These are phyloP conservation scores for Lophotriccus pileatus DNA, from an alignment of 2,797 vertebrate genomes.

Conservation along the genomic window DNA sequence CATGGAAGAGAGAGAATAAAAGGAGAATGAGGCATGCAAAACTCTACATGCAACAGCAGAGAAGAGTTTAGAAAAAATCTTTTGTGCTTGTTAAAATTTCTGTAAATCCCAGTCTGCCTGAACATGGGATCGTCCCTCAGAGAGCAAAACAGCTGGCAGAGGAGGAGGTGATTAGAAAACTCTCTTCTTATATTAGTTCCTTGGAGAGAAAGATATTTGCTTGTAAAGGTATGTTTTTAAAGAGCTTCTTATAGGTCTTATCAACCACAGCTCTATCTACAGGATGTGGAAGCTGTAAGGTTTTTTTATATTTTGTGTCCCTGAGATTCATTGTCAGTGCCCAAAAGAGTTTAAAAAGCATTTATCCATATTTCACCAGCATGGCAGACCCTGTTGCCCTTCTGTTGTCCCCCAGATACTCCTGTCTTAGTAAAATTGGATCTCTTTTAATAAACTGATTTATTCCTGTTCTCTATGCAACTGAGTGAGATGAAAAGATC, in stretches of 20 bases:
- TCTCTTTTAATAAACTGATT: neutral
- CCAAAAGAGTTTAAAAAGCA: neutral
- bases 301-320: neutral
- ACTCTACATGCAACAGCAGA: neutral
- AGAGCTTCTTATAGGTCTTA: constrained; percentile 42
- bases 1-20: neutral
- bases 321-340: neutral
- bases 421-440: neutral
- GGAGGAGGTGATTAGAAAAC: neutral
- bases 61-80: constrained; percentile 13
- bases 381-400: neutral
- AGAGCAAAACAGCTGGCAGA: neutral
- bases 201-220: neutral
- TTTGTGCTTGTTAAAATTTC: constrained; percentile 38
- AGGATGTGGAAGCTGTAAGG: neutral
- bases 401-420: neutral
- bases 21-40: neutral
- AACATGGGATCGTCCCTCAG: neutral
- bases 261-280: constrained; percentile 23
- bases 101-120: constrained; percentile 23
- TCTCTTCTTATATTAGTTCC: constrained; percentile 35
- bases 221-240: neutral
- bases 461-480: neutral
- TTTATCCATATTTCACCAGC: neutral
- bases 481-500: neutral